Evolutionary conservation across 2,888 invertebrate species (phyloP), one percentile per base, ranked within the genome.

Genomic region (Tetheella fluctuosa): DNA sequence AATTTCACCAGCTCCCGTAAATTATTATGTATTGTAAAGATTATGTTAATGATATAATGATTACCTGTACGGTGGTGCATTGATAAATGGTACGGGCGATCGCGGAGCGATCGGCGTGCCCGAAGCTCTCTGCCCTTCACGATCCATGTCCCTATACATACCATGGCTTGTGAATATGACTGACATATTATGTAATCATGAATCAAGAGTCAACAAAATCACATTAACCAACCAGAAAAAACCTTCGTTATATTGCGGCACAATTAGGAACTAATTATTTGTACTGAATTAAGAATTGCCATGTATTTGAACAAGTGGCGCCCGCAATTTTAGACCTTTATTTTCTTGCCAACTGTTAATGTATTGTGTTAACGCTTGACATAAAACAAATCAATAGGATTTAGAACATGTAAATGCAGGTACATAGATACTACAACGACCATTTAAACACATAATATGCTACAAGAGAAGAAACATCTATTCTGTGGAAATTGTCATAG

Each of bases 21-120:
- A n/a, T n/a, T n/a, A 54, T 52, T 60, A 17, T 52, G 57, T 54
- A 28, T 59, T 20, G 57, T 54, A 63, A 59, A 57, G 61, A 59
- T 63, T 54, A 60, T 59, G 37, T 57, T 59, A 48, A 65, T 61
- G 60, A 52, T 65, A 65, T 63, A 68, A n/a, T 48, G 48, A 48
- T 48, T 88, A 94, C 94, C 94, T 94, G 89, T 93, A 94, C 60
- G 93, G 89, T 64, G 87, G 79, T 60, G 87, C 84, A 64, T 79
- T 79, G 58, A 84, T 79, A 73, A 85, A 81, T 57, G 83, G 83
- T 57, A 90, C 78, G 58, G 93, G 93, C 54, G 93, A 91, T 42
- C 91, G 87, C 60, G 92, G 93, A 65, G 92, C 89, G 63, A 84
- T 73, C 56, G 88, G 81, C 17, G 87, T 81, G 30, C 82, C 81